Evolutionary conservation across 1,140 invertebrate species (phyloP), one percentile per base, ranked within the genome.

Genomic region (Planococcus citri): DNA sequence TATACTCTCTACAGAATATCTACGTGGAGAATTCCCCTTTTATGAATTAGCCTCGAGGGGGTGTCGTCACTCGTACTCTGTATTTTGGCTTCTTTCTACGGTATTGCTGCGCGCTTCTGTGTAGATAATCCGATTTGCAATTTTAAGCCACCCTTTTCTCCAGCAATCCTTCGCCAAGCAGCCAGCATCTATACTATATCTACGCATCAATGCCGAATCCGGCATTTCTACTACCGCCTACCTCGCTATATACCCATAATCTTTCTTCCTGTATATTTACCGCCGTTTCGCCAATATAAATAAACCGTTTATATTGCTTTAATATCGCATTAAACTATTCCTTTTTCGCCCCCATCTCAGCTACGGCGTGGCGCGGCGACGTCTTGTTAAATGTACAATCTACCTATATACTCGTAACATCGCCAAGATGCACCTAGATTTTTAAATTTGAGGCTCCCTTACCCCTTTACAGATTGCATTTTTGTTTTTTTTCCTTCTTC

Each of bases 201-300:
- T 64, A 27, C 60, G 3, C 1, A 1, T 4, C 22, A 64, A 10
- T 10, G 60, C 25, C 10, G 24, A 64, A 10, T 17, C n/a, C n/a
- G n/a, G n/a, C 51, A 58, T 58, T n/a, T 58, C 17, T 58, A 3
- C 60, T 64, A 27, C 60, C 60, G 60, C 60, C 25, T 64, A 24
- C 25, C 60, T n/a, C n/a, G n/a, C n/a, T n/a, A n/a, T n/a, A n/a
- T n/a, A n/a, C n/a, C n/a, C n/a, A n/a, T 64, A 64, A 64, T 64
- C 60, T 64, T 64, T 64, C 60, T 64, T 64, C 60, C 60, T 64
- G 60, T 64, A 64, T 64, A 64, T 64, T 64, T 64, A 64, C 60
- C 60, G 60, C 60, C 60, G 60, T 64, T 64, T 64, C 60, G 25
- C 60, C 60, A 64, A 64, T 64, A 64, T 64, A 64, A 25, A 64